Conservation (phyloP, 2,888 invertebrate genomes). For the Cylloceria caligata region DNA sequence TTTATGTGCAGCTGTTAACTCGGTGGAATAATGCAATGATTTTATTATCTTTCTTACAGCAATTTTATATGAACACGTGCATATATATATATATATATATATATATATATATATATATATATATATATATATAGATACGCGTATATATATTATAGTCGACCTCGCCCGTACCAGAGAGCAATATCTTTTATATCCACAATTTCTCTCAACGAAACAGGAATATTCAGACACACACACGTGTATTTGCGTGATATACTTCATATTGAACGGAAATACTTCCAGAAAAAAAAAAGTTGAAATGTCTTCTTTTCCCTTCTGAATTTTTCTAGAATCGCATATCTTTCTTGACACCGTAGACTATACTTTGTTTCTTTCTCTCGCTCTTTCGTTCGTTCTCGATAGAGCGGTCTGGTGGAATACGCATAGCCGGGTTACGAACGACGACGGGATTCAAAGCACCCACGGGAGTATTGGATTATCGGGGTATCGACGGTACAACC, state of each 20-base stretch:
- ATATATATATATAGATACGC: too few relatives aligned
- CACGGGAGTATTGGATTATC: conserved; percentile 80
- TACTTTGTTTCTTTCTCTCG: conserved; percentile 21
- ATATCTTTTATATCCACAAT: conserved; percentile 64
- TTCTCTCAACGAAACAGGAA: conserved; percentile 55
- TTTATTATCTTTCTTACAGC: conserved; percentile 57
- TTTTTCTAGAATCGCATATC: conserved; percentile 58
- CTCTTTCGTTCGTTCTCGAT: conserved; percentile 12
- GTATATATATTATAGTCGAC: conserved; percentile 37
- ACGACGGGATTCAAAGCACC: conserved; percentile 69
- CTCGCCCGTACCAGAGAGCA: conserved; percentile 48
- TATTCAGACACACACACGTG: conserved; percentile 8
- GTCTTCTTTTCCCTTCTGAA: conserved; percentile 75
- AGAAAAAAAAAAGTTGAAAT: conserved; percentile 42
- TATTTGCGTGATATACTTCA: conserved; percentile 27
- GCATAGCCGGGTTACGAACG: conserved; percentile 65
- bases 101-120: too few relatives aligned
- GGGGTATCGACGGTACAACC: conserved; percentile 70
- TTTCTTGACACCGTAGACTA: conserved; percentile 50
- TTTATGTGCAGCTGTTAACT: conserved; percentile 19
- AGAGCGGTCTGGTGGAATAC: conserved; percentile 33
- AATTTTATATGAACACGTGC: neutral
- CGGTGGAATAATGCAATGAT: conserved; percentile 67
- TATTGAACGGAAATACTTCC: conserved; percentile 45
- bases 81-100: neutral